phyloP scores from a whole-genome alignment of 2,797 vertebrate genomes.

The Enteromius mattozi region DNA sequence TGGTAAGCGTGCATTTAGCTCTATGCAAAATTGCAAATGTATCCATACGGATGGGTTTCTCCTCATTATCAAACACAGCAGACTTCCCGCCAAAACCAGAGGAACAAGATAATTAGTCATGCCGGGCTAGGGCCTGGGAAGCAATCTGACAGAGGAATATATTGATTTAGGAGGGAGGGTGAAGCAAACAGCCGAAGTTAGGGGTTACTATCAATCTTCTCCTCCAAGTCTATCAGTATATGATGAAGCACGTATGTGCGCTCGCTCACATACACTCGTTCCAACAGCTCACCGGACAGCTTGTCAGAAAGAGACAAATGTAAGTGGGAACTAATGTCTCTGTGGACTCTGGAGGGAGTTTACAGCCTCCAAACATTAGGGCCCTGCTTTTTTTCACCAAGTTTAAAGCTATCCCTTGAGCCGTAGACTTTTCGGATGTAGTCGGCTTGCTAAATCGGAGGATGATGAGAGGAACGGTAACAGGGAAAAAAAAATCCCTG shows the following conservation, averaged over 20 bases:
- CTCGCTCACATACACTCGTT: constrained; percentile 56
- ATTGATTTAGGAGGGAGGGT: constrained; percentile 70
- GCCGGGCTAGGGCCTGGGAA: constrained; percentile 73
- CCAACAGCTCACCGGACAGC: constrained; percentile 69
- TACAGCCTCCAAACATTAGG: constrained; percentile 62
- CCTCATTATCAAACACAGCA: constrained; percentile 69
- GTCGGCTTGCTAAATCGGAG: constrained; percentile 17
- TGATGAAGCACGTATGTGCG: constrained; percentile 69
- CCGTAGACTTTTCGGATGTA: constrained; percentile 67
- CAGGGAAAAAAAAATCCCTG: constrained; percentile 61
- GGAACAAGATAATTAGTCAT: constrained; percentile 80
- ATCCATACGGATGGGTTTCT: constrained; percentile 68
- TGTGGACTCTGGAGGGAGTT: constrained; percentile 67
- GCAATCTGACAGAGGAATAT: constrained; percentile 79
- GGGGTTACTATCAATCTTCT: constrained; percentile 78
- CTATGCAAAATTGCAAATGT: constrained; percentile 71
- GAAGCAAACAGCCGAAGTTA: constrained; percentile 72
- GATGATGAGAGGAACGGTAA: constrained; percentile 57
- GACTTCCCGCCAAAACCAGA: constrained; percentile 71
- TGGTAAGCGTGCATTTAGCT: constrained; percentile 1
- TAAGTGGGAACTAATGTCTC: constrained; percentile 77
- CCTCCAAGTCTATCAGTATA: constrained; percentile 72
- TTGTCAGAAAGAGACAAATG: constrained; percentile 80
- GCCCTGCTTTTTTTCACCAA: constrained; percentile 40
- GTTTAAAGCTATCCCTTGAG: constrained; percentile 70